Evolutionary conservation across 2,113 vertebrate species (phyloP), one percentile per base, ranked within the genome.

Genomic region (Argyrosomus japonicus): DNA sequence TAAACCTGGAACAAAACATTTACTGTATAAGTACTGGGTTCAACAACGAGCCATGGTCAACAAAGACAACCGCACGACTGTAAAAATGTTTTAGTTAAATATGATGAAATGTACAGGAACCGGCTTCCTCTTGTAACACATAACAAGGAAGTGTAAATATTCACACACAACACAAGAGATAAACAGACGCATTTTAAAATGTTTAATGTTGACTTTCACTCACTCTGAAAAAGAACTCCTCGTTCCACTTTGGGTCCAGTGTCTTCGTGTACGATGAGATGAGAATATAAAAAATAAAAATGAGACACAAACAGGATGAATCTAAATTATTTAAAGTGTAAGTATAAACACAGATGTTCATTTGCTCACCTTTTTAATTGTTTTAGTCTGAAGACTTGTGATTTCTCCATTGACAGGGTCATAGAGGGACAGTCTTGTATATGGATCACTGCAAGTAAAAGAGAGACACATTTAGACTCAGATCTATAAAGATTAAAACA

Each of bases 171-270:
- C 25, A 61, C 6, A 54, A 43, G 7, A 21, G 47, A 17, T 25
- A 67, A 36, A 58, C 3, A 18, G 13, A 23, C 65, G 8, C n/a
- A 76, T 58, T 51, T 14, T 61, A 21, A 68, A 61, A 29, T 9
- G 19, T 63, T 61, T 14, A 8, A 36, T 78, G 57, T 40, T 19
- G 19, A 64, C 19, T 9, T 27, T 78, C 54, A 97, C 98, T 97
- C 96, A 99, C 98, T 93, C 95, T 94, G 89, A 99, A 98, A 68
- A 96, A 94, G 87, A 99, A 96, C 89, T 99, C 97, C 91, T 99
- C 98, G 19, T 98, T 97, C 98, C 98, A 99, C 81, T 98, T 99
- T 61, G 98, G 98, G 92, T 98, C 97, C 93, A 99, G 92, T 17
- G 96, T 97, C 98, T 99, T 81, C 5, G 32, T 43, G 58, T 79